Evolutionary conservation across 2,888 invertebrate genomes (phyloP), one percentile per base, ranked within the genome.

Genomic region (Bembecia ichneumoniformis): DNA sequence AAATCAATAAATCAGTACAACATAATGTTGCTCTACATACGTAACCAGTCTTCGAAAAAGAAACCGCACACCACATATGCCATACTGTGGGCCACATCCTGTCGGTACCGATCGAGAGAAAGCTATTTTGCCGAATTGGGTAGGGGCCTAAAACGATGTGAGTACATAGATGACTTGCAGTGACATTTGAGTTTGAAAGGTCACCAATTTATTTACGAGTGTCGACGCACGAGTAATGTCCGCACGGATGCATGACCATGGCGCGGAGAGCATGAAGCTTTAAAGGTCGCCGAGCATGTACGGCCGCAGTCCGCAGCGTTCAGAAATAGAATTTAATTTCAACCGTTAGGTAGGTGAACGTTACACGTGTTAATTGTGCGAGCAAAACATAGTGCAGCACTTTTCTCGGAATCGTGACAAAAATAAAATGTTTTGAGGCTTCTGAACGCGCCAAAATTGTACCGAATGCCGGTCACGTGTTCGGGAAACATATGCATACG

Each of bases 221-320:
- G 11, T 14, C 40, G 40, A 40, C 40, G 40, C 40, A 40, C 40
- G 40, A 40, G 40, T 40, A 14, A 40, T 13, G 40, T 40, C 40
- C 40, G 40, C 14, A n/a, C 40, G 14, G 40, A 40, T 40, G 40
- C 40, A 40, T 40, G 40, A 40, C 40, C 40, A 40, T 40, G 40
- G 40, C 40, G n/a, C 13, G 40, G 40, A 40, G 40, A 40, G 40
- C 40, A 48, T 45, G n/a, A 46, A 35, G 45, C 35, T 35, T 5
- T 49, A 49, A 49, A 49, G 49, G 49, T 49, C 49, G 36, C 13
- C 46, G 49, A 35, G 48, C 48, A 28, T 13, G 17, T n/a, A 47
- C n/a, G n/a, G 40, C 28, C 28, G 28, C 40, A 40, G 40, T n/a
- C 40, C 40, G 40, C 40, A 13, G 7, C 40, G 40, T 13, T 40